Conservation (phyloP, 2,888 invertebrate species). For the Tetragonula carbonaria region DNA sequence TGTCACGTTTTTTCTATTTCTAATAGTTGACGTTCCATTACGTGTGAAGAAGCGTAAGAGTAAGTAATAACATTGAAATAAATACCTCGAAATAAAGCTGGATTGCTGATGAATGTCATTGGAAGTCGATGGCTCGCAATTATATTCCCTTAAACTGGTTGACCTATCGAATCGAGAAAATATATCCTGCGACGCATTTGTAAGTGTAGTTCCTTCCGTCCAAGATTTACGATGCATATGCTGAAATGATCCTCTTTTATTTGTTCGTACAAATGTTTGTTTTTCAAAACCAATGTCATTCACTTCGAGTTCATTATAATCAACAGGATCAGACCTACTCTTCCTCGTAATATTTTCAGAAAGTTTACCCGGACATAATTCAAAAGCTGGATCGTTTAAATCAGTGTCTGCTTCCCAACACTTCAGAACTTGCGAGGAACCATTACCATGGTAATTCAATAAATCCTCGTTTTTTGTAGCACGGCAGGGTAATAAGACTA, state of each 20-base stretch:
- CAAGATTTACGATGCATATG: conserved; percentile 66
- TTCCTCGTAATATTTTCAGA: conserved; percentile 1
- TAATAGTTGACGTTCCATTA: not conserved
- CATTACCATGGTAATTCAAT: conserved; percentile 6
- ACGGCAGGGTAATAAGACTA: not conserved
- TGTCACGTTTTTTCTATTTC: not conserved
- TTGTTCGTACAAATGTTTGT: conserved; percentile 32
- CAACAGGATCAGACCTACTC: conserved; percentile 25
- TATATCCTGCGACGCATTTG: conserved; percentile 11
- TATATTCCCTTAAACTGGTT: conserved; percentile 55
- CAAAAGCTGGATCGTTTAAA: conserved; percentile 41
- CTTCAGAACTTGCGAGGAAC: not conserved
- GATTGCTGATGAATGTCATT: conserved; percentile 22
- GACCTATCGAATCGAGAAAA: conserved; percentile 54
- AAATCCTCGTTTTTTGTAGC: conserved; percentile 27
- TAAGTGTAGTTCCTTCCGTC: conserved; percentile 61
- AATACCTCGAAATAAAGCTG: conserved; percentile 56
- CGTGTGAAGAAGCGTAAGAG: not conserved
- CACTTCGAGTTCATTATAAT: conserved; percentile 34
- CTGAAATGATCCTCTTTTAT: conserved; percentile 47
- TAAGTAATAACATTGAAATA: not conserved
- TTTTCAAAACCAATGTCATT: conserved; percentile 33
- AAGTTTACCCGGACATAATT: conserved; percentile 31
- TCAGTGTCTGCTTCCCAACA: conserved; percentile 25
- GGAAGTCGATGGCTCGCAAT: conserved; percentile 40